A percentile compares a stretch with the other conserved stretches of the same genome.
Conservation (phyloP, 2,888 invertebrate species). For the Allygus modestus region DNA sequence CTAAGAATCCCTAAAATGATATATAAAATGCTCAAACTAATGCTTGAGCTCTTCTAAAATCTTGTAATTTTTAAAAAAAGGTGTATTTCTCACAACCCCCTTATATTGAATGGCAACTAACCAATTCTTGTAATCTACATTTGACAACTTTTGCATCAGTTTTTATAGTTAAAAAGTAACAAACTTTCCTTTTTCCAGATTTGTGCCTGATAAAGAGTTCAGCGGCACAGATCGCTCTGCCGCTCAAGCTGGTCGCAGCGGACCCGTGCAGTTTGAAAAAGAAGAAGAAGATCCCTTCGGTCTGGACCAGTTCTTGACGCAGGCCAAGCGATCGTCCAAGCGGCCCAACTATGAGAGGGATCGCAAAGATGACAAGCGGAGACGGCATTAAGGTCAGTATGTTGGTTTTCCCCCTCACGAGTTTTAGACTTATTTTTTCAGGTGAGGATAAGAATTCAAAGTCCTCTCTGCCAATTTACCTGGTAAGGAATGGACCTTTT, state of each 20-base stretch:
- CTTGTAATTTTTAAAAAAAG: too few species aligned
- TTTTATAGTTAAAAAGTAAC: too few species aligned
- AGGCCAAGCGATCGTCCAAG: constrained; percentile 92
- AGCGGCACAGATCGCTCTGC: constrained; percentile 89
- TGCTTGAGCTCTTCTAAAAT: too few species aligned
- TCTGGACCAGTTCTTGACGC: constrained; percentile 97
- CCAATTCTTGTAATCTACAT: too few species aligned
- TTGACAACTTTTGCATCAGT: too few species aligned
- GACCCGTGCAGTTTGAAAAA: constrained; percentile 96
- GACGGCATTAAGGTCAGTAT: constrained; percentile 70
- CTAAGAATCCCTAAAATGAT: too few species aligned
- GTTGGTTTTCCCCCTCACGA: constrained; percentile 36
- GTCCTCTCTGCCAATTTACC: too few species aligned
- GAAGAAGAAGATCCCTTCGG: constrained; percentile 95
- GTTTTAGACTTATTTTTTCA: not conserved
- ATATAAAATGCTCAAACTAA: too few species aligned
- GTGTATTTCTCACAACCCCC: too few species aligned
- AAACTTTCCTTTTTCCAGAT: constrained; percentile 79
- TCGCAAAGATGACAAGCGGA: constrained; percentile 75
- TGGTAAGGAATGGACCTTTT: too few species aligned
- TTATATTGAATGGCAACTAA: too few species aligned
- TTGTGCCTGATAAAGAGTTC: constrained; percentile 98
- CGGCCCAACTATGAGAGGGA: constrained; percentile 78
- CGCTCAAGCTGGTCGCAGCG: constrained; percentile 82
- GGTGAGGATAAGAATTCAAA: too few species aligned